Evolutionary conservation across 1,140 invertebrate species (phyloP), one percentile per base, ranked within the genome.

Genomic region (Halotydeus destructor): DNA sequence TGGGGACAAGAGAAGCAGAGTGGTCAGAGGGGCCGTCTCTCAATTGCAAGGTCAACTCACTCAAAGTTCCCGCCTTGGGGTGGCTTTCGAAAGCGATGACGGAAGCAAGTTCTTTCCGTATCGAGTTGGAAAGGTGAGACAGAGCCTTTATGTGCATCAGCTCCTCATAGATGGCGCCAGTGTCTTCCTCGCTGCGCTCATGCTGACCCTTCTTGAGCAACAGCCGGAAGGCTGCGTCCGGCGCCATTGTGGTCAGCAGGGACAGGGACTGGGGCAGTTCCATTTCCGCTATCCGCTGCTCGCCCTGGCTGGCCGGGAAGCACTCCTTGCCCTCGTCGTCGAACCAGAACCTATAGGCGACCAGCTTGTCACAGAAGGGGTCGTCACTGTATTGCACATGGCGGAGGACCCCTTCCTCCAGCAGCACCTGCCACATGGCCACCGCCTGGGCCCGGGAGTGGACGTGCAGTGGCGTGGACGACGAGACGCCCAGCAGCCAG

Each of bases 111-210:
- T 84, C 79, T 43, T 75, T 62, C 59, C 81, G 83, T 27, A 85
- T 76, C 51, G 78, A 78, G 48, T 76, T 80, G 35, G 76, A 78
- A 19, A 85, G 60, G 53, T 85, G 78, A 6, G 75, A 70, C 40
- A 85, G 60, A 2, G 80, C 78, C 53, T 78, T 76, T 43, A 85
- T 77, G 52, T 81, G 76, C 34, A 80, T 60, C 23, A 85, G 60
- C 55, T 85, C 81, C 52, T 84, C 79, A 57, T 80, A 84, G 43
- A 85, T 79, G 41, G 75, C 69, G 57, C 84, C 80, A 49, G 82
- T 57, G 55, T 85, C 81, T 53, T 83, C 78, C 5, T 65, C 56
- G 2, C 72, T 78, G 48, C 81, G 59, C 53, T 84, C 78, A 52
- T 75, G 66, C 35, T 69, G 68, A 47, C 75, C 68, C 67, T 83